Base-by-base conservation (phyloP, 2,888 invertebrate genomes). In the Malacosoma neustria region DNA sequence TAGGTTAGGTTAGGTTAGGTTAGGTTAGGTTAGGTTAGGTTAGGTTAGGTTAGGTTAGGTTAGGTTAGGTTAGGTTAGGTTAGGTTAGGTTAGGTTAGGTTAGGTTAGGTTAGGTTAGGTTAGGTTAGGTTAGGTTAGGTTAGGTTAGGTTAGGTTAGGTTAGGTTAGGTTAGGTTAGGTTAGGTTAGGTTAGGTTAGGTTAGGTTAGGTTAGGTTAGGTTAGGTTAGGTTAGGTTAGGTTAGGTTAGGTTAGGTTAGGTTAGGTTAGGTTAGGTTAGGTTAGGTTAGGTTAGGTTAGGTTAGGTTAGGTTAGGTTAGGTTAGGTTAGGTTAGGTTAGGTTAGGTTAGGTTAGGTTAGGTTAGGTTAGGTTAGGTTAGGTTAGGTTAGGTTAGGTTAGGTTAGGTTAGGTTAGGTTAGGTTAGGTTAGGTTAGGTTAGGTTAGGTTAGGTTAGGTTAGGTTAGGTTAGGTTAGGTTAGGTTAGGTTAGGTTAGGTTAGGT, bases 51-150 rank as follows among this genome's bases (percentile, higher is more conserved):
- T 46, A 45, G 45, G 45, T 45, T 45, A 42, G 45, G 42, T 45
- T 45, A 45, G 42, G 45, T 41, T 45, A 45, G 42, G 42, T 45
- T 45, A 42, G 45, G 40, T 45, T 45, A 40, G 40, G 45, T 45
- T 42, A 39, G 42, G 42, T 46, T 43, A 42, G 42, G 42, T 42
- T 43, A 40, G 40, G 45, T 40, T 42, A 40, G 43, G 43, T 40
- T 42, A 39, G 45, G 45, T 42, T 42, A 39, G 45, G 45, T 38
- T 42, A 37, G 40, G 45, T 38, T 45, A 37, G 42, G 45, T 37
- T 42, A 39, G 42, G 41, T 38, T 42, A 37, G 40, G 41, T 37
- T 45, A 38, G 38, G 40, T 35, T 40, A 39, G 38, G 38, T 38
- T 40, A 38, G 38, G 38, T 38, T 38, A 37, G 39, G 38, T 42